A percentile compares a stretch with the other conserved stretches of the same genome.
These are phyloP conservation scores for Philotrypesis tridentata DNA, from an alignment of 1,140 invertebrate species.

Conservation along the genomic window DNA sequence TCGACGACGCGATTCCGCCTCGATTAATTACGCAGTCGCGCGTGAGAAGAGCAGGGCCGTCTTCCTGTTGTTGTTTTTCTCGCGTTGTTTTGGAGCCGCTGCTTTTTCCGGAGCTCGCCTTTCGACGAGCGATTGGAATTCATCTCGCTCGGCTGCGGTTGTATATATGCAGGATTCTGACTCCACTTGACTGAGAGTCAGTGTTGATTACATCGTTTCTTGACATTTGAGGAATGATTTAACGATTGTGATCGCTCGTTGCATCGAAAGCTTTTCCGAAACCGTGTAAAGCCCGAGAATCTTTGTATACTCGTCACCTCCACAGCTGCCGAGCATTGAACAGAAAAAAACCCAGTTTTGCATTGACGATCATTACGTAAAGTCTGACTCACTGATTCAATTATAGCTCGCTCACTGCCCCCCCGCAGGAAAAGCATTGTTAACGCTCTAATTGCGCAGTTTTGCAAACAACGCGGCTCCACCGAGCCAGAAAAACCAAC, in stretches of 20 bases:
- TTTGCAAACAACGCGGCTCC: not conserved
- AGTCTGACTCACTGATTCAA: slow-evolving; percentile 19
- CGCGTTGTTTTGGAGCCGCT: not conserved
- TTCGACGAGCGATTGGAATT: too few relatives aligned
- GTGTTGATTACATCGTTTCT: too few relatives aligned
- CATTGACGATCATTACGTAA: slow-evolving; percentile 20
- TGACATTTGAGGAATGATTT: too few relatives aligned
- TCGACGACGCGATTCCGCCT: not conserved
- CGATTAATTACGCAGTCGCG: not conserved
- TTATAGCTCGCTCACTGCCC: not conserved
- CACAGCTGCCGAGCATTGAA: too few relatives aligned
- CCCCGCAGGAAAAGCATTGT: not conserved
- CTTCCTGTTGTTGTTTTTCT: not conserved
- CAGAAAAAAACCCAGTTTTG: not conserved
- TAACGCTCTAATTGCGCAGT: not conserved
- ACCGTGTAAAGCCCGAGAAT: too few relatives aligned
- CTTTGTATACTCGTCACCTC: too few relatives aligned
- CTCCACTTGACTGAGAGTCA: too few relatives aligned
- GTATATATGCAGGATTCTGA: too few relatives aligned
- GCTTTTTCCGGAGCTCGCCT: too few relatives aligned
- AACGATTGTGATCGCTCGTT: too few relatives aligned
- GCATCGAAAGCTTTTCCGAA: too few relatives aligned
- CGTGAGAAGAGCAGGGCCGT: not conserved
- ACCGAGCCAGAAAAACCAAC: not conserved
- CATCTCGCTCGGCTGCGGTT: too few relatives aligned